phyloP scores from a whole-genome alignment of 2,113 vertebrate species.

The Tonatia bakeri region DNA sequence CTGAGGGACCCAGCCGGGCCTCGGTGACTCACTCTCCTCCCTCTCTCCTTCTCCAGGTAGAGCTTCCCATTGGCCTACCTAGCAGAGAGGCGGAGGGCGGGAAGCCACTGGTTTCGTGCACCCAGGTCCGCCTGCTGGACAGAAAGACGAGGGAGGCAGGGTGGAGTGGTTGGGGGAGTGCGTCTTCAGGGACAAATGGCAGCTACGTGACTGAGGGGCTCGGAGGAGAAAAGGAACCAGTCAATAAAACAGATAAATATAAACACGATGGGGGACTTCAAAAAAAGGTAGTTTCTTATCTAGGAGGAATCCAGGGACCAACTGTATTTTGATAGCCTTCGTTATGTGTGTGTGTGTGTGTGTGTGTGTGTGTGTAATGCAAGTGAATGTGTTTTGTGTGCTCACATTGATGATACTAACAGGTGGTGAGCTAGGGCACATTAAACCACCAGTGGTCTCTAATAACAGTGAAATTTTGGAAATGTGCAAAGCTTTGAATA shows the following conservation, averaged over 20 bases:
- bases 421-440: background rate
- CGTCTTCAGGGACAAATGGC: too few species aligned
- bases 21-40: background rate
- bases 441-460: background rate
- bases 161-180: fast-evolving
- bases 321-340: background rate
- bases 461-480: background rate
- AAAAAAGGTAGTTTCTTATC: background rate
- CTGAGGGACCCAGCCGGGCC: background rate
- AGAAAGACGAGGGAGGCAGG: background rate
- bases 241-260: background rate
- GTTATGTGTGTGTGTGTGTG: background rate
- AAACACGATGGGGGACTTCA: background rate
- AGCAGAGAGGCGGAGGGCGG: background rate
- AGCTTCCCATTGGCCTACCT: background rate
- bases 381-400: background rate
- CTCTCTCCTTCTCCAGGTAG: background rate
- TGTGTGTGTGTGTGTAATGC: background rate
- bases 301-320: background rate
- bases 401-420: background rate
- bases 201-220: background rate
- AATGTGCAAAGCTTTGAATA: background rate
- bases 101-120: fast-evolving
- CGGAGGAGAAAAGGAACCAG: background rate
- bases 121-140: too few species aligned